A percentile compares a stretch with the other conserved stretches of the same genome.
Conservation (phyloP, 1,140 invertebrate genomes). For the Drosophila sucinea region DNA sequence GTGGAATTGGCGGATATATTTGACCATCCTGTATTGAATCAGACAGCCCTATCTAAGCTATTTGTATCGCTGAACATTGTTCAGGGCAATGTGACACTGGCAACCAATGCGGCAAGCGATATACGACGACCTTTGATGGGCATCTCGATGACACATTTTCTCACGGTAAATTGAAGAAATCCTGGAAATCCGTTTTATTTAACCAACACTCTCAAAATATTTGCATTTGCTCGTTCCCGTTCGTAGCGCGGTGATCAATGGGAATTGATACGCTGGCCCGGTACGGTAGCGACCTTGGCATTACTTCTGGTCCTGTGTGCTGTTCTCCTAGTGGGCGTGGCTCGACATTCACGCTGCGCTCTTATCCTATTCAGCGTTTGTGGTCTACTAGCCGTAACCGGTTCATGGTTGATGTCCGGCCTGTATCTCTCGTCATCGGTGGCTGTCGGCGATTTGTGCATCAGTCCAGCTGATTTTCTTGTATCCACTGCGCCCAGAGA, state of each 20-base stretch:
- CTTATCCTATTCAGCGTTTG: constrained; percentile 87
- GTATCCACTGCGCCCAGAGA: constrained; percentile 91
- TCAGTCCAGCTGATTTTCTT: constrained; percentile 90
- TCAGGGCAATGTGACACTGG: constrained; percentile 88
- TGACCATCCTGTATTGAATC: constrained; percentile 89
- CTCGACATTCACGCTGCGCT: constrained; percentile 89
- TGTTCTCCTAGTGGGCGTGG: constrained; percentile 91
- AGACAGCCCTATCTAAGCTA: constrained; percentile 87
- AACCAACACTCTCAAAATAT: too few species aligned
- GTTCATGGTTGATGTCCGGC: constrained; percentile 94
- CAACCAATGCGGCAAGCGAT: constrained; percentile 88
- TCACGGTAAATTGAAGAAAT: constrained; percentile 83
- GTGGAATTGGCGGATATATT: constrained; percentile 89
- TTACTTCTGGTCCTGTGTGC: constrained; percentile 91
- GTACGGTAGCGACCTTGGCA: constrained; percentile 90
- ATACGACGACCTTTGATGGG: constrained; percentile 88
- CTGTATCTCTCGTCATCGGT: constrained; percentile 91
- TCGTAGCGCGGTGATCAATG: constrained; percentile 84
- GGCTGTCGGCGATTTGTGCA: constrained; percentile 90
- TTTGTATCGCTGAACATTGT: constrained; percentile 87
- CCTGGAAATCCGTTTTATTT: too few species aligned
- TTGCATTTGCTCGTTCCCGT: too few species aligned
- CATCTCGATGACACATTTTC: constrained; percentile 87
- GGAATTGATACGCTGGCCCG: constrained; percentile 89
- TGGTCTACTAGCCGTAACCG: constrained; percentile 94